These are phyloP conservation scores for Chlorodrepanis virens DNA, from an alignment of 2,113 vertebrate species.

Conservation along the genomic window DNA sequence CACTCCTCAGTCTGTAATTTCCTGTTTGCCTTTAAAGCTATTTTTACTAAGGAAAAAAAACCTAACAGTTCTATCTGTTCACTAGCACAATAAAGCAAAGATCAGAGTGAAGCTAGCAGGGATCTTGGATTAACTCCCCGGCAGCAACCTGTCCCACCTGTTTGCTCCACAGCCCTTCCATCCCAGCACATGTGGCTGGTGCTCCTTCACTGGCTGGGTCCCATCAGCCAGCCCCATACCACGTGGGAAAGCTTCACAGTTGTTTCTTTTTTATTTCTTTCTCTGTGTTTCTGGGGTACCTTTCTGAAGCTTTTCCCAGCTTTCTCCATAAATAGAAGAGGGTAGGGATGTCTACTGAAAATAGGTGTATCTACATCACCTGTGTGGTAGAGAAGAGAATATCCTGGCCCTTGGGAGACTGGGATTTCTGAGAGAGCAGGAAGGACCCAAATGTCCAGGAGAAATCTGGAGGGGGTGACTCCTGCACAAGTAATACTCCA, in stretches of 20 bases:
- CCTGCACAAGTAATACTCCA: background rate
- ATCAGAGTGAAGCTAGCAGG: background rate
- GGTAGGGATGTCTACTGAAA: background rate
- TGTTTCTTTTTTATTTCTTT: background rate
- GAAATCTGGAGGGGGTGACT: background rate
- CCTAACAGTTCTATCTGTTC: background rate
- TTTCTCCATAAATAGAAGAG: background rate
- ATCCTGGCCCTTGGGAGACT: background rate
- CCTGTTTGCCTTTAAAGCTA: background rate
- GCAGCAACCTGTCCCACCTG: background rate
- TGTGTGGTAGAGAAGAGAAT: background rate
- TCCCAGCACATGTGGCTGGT: background rate
- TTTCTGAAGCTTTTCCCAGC: background rate
- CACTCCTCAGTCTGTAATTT: background rate
- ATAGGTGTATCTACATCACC: rapidly evolving
- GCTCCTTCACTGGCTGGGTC: rapidly evolving
- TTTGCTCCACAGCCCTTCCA: background rate
- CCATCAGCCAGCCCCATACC: background rate
- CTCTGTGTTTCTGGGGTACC: background rate
- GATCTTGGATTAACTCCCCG: rapidly evolving
- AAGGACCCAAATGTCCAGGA: background rate
- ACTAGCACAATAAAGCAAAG: background rate
- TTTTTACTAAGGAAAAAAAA: background rate
- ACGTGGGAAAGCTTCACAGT: background rate
- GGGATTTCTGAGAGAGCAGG: background rate